Conservation (phyloP, 2,797 vertebrate genomes). For the Chiloscyllium punctatum region DNA sequence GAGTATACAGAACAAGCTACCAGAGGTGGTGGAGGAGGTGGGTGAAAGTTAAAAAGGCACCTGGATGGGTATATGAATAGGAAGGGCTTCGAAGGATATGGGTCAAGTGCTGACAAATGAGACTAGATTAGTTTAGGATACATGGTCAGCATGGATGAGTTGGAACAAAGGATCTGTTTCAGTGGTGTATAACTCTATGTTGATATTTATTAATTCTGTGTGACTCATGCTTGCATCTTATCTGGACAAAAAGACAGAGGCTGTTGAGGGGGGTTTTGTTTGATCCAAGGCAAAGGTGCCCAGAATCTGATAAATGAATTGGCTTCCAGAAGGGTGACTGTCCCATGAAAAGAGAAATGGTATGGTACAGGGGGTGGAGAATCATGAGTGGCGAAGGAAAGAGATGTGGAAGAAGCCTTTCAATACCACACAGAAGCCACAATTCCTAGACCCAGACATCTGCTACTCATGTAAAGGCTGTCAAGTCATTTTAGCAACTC, state of each 20-base stretch:
- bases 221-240: not conserved
- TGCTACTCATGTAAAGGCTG: not conserved
- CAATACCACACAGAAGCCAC: not conserved
- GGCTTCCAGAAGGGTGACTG: not conserved
- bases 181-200: no score
- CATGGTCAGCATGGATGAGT: no score
- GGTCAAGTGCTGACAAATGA: no score
- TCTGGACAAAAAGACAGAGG: not conserved
- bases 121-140: no score
- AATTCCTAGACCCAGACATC: not conserved
- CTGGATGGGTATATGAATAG: no score
- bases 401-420: not conserved
- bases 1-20: no score
- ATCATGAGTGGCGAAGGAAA: not conserved
- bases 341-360: no score
- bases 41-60: no score
- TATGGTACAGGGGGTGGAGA: not conserved
- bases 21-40: no score
- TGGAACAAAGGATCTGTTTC: no score
- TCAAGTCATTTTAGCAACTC: no score
- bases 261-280: not conserved
- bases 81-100: no score
- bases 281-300: not conserved
- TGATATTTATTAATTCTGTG: not conserved
- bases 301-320: not conserved